Percentiles rank a stretch among this genome's conserved stretches.
Conservation (phyloP, 2,113 vertebrate genomes). For the Ctenodactylus gundi region DNA sequence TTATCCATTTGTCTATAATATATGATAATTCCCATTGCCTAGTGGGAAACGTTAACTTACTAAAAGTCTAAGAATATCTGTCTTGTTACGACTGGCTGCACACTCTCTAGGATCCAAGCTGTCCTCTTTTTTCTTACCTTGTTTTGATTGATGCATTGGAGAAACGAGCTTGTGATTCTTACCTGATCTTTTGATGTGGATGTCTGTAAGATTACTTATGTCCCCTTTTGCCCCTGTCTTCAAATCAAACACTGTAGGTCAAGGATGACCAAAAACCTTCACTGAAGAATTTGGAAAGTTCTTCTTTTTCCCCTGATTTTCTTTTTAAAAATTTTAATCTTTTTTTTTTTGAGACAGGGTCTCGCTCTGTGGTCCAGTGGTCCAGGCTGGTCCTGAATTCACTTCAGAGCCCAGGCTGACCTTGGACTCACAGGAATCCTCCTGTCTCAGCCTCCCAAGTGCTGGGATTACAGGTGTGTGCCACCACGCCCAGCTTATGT, state of each 20-base stretch:
- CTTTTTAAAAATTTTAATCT: too few relatives aligned
- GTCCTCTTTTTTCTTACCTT: neutral
- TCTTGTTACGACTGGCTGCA: neutral
- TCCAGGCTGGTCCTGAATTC: too few relatives aligned
- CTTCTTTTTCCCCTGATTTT: too few relatives aligned
- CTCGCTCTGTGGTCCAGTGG: too few relatives aligned
- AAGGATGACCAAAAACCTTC: neutral
- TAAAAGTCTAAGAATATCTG: neutral
- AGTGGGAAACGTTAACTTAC: neutral
- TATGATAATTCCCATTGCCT: neutral
- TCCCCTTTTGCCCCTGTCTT: neutral
- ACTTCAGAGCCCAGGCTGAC: too few relatives aligned
- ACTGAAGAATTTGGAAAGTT: neutral
- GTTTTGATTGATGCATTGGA: neutral
- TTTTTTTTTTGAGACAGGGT: too few relatives aligned
- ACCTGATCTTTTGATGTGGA: neutral
- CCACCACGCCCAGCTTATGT: too few relatives aligned
- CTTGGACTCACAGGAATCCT: too few relatives aligned
- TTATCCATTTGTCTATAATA: neutral
- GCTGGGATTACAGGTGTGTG: too few relatives aligned
- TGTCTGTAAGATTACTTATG: neutral
- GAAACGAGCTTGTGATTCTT: slow-evolving; percentile 26
- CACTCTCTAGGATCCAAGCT: neutral
- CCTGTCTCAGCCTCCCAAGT: too few relatives aligned
- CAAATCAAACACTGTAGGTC: neutral